A percentile compares a stretch with the other conserved stretches of the same genome.
Evolutionary conservation across 2,113 vertebrate genomes (phyloP).

Genomic region (Arenaria interpres): DNA sequence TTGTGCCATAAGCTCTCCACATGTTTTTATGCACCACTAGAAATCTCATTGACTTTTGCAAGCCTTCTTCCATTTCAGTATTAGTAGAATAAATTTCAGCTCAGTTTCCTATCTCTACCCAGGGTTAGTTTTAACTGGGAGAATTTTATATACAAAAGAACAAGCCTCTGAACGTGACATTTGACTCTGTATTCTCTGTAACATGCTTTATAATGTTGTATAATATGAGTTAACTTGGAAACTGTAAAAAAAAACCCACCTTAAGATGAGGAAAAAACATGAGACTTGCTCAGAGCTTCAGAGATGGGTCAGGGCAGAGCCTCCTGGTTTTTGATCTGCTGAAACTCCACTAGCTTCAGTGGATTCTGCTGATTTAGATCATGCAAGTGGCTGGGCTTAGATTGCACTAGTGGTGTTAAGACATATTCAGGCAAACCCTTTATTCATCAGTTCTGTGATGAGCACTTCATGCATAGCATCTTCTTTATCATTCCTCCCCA

Average conservation of each 20-base stretch:
- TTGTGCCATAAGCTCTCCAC: conserved; percentile 14
- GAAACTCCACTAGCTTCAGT: background rate
- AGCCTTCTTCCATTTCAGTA: background rate
- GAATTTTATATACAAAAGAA: background rate
- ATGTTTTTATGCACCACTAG: background rate
- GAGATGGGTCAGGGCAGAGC: background rate
- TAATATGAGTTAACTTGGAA: background rate
- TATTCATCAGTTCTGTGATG: conserved; percentile 66
- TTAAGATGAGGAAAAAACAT: background rate
- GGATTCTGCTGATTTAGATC: conserved; percentile 48
- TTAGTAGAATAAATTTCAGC: background rate
- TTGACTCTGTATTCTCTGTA: background rate
- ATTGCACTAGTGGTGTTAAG: conserved; percentile 31
- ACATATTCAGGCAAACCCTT: conserved; percentile 56
- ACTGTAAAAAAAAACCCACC: background rate
- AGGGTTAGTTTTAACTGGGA: background rate
- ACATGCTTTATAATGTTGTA: background rate
- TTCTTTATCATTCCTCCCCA: conserved; percentile 66
- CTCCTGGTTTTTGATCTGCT: background rate
- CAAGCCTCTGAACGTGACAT: background rate
- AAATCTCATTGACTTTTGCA: background rate
- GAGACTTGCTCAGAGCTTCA: background rate
- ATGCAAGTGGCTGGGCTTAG: background rate
- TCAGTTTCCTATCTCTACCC: background rate
- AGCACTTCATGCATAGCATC: conserved; percentile 25